Evolutionary conservation across 2,888 invertebrate genomes (phyloP), one percentile per base, ranked within the genome.

Genomic region (Ochropleura plecta): DNA sequence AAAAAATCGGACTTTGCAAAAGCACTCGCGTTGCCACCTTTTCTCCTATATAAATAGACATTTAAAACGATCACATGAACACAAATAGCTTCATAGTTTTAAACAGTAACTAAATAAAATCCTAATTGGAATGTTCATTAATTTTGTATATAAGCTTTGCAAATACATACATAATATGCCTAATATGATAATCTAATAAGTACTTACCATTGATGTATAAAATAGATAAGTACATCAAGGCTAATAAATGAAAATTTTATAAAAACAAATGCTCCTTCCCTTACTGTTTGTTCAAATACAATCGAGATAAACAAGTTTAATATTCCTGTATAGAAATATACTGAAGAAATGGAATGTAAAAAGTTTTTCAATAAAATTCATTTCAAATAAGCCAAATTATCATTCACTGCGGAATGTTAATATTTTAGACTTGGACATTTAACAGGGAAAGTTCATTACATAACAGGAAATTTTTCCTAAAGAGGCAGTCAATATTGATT

Each of bases 331-430:
- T 83, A 79, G 78, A 87, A 87, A 85, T 89, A 90, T 91, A 92
- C 88, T 90, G 89, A 88, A 83, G 88, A 84, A 88, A 86, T 93
- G 93, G 93, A 93, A 93, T 93, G 93, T 93, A 81, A 87, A 86
- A 86, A 88, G 87, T 86, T 83, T 83, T 70, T 68, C 76, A 70
- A 79, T 63, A 83, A 71, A 79, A 83, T 78, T 68, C 68, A 74
- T 55, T 84, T 74, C 66, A 59, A 63, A 49, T 70, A 85, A 83
- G 79, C 79, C 77, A 79, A 81, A 70, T 73, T 77, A 68, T 73
- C 70, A 79, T 70, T 79, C 72, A 49, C 55, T n/a, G 44, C 9
- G 71, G 86, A 86, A 86, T 86, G 78, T 82, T 71, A 75, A 42
- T 14, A 72, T 72, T 72, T 74, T 62, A 49, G n/a, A 78, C 70